Evolutionary conservation across 2,888 invertebrate species (phyloP).

Genomic region (Lasioglossum lativentre): DNA sequence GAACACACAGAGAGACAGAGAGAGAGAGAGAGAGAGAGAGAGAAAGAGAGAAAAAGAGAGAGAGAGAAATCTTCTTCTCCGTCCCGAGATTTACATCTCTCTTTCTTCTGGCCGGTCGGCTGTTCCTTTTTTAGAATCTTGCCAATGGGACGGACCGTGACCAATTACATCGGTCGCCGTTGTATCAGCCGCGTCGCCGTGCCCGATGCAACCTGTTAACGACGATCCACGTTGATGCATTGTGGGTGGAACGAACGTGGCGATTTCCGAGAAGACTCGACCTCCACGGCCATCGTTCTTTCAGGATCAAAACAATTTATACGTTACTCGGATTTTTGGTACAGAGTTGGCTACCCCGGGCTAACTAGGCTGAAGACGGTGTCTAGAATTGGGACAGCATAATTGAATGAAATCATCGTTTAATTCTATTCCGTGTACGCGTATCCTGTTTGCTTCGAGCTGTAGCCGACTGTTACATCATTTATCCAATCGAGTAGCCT

Average conservation of each 20-base stretch:
- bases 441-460: neutral
- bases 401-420: neutral
- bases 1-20: neutral
- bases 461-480: neutral
- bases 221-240: slow-evolving; percentile 4
- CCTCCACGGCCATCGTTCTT: neutral
- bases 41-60: neutral
- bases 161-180: slow-evolving; percentile 50
- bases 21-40: too few relatives aligned
- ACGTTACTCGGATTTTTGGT: neutral
- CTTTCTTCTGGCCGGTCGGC: slow-evolving; percentile 47
- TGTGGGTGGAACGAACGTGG: neutral
- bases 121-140: slow-evolving; percentile 44
- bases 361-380: too few relatives aligned
- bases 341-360: neutral
- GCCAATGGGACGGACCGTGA: slow-evolving; percentile 50
- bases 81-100: slow-evolving; percentile 54
- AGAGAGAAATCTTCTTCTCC: slow-evolving; percentile 29
- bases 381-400: neutral
- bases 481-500: neutral
- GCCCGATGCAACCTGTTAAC: slow-evolving; percentile 52
- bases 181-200: slow-evolving; percentile 27
- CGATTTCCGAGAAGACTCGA: neutral
- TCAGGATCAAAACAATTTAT: neutral
- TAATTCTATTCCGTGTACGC: neutral